Conservation (phyloP, 2,113 vertebrate genomes). For the Anolis carolinensis region DNA sequence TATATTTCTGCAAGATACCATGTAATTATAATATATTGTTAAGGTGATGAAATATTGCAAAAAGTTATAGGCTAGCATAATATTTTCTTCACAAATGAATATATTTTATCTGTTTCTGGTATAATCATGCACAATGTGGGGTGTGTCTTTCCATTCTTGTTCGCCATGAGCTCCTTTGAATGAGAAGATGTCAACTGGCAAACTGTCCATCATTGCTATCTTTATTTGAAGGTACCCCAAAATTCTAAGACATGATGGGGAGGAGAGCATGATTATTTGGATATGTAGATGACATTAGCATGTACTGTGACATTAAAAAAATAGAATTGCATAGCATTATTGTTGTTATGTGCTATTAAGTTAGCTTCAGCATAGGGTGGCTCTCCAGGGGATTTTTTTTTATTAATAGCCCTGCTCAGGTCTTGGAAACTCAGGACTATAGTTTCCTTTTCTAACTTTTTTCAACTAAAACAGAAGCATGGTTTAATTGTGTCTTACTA, state of each 20-base stretch:
- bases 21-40: conserved; percentile 2
- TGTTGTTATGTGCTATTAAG: no score
- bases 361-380: no score
- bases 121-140: conserved; percentile 1
- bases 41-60: background rate
- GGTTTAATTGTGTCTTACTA: no score
- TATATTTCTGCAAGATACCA: background rate
- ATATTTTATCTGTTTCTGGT: background rate
- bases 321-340: background rate
- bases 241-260: background rate
- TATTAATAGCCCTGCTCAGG: no score
- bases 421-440: no score
- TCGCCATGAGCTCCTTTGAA: background rate
- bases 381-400: no score
- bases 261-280: background rate
- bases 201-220: background rate
- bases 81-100: conserved; percentile 1
- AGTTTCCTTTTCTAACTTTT: no score
- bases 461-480: no score
- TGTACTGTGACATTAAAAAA: background rate
- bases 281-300: background rate
- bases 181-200: background rate
- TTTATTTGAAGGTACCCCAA: background rate
- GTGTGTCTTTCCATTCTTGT: background rate
- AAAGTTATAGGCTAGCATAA: background rate